Percentiles rank a stretch among this genome's conserved stretches.
These are phyloP conservation scores for Chloroceryle aenea DNA, from an alignment of 2,113 vertebrate genomes.

Conservation along the genomic window DNA sequence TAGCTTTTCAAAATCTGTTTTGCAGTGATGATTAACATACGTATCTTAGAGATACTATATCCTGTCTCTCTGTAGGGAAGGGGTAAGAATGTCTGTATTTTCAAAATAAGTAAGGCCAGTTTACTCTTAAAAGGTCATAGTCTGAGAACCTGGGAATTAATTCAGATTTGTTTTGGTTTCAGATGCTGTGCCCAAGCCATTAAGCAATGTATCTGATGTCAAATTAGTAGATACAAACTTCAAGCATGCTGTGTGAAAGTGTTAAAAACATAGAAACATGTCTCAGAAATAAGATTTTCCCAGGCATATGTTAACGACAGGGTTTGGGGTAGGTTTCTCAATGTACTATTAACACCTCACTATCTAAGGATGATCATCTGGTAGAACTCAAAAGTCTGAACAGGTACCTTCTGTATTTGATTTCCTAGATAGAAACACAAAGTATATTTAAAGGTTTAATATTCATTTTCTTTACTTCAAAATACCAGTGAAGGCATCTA, in stretches of 20 bases:
- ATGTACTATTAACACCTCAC: not conserved
- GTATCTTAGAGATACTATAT: not conserved
- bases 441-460: not conserved
- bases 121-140: not conserved
- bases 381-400: not conserved
- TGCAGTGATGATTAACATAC: not conserved
- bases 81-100: not conserved
- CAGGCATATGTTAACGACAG: not conserved
- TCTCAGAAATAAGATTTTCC: not conserved
- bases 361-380: not conserved
- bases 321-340: not conserved
- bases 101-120: not conserved
- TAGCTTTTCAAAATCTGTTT: not conserved
- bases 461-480: not conserved
- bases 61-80: not conserved
- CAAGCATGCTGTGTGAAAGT: not conserved
- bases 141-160: not conserved
- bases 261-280: not conserved
- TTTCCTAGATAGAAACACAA: not conserved
- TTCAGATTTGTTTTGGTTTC: not conserved
- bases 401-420: not conserved
- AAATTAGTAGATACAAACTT: not conserved
- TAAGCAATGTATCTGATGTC: not conserved
- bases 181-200: not conserved
- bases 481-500: not conserved